Conservation (phyloP, 2,888 invertebrate species). For the Chalcis sispes region DNA sequence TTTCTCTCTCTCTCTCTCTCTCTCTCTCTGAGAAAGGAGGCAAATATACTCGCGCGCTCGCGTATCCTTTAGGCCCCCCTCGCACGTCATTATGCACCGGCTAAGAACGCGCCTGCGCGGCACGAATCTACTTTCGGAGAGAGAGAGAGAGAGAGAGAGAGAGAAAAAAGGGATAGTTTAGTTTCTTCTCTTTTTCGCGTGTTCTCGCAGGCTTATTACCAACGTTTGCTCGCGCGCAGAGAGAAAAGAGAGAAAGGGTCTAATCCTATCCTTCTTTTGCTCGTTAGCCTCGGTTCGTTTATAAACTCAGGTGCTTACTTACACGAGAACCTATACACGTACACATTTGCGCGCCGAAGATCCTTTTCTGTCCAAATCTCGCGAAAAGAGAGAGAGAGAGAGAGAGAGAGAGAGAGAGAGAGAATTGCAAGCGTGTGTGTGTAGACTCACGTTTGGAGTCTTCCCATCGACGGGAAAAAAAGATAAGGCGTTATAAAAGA, state of each 20-base stretch:
- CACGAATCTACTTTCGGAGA: slow-evolving; percentile 66
- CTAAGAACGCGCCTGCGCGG: slow-evolving; percentile 65
- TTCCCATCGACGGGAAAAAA: slow-evolving; percentile 34
- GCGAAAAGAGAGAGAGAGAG: slow-evolving; percentile 1
- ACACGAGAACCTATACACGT: too few relatives aligned
- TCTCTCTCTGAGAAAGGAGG: too few relatives aligned
- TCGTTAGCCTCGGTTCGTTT: slow-evolving; percentile 68
- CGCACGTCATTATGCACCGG: slow-evolving; percentile 73
- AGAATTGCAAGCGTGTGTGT: slow-evolving; percentile 36
- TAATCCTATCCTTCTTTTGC: slow-evolving; percentile 71
- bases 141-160: too few relatives aligned
- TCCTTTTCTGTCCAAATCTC: neutral
- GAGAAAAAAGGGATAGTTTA: too few relatives aligned
- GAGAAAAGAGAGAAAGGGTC: slow-evolving; percentile 57
- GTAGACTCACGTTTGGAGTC: too few relatives aligned
- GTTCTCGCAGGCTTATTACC: slow-evolving; percentile 69
- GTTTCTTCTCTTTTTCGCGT: slow-evolving; percentile 58
- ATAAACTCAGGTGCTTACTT: slow-evolving; percentile 64
- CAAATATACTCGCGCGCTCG: neutral
- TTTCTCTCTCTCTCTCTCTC: too few relatives aligned
- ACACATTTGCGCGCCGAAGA: too few relatives aligned
- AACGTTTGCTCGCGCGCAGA: too few relatives aligned
- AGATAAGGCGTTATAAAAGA: slow-evolving; percentile 47
- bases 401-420: slow-evolving; percentile 21
- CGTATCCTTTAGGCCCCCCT: slow-evolving; percentile 42